Evolutionary conservation across 2,888 invertebrate genomes (phyloP), one percentile per base, ranked within the genome.

Genomic region (Sminthurides aquaticus): DNA sequence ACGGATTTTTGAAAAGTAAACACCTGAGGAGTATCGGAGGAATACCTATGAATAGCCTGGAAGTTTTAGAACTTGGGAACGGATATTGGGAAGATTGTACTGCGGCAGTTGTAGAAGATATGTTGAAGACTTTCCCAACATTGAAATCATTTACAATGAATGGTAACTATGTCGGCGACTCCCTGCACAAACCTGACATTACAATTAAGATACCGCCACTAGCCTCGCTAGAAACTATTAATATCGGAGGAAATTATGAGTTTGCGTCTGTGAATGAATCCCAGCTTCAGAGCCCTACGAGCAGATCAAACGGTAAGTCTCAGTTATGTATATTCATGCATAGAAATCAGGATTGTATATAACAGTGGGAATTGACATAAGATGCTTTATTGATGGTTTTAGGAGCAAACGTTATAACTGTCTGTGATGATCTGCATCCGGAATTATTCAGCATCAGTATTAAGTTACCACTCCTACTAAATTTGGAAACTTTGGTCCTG

Each of bases 11-110:
- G 20, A 49, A 25, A 20, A 34, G 57, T 22, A 25, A 20, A 1
- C 65, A 67, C 5, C 18, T 70, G 2, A 11, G 1, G 2, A 15
- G 48, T 15, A 1, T 71, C 1, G 1, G 61, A 5, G 20, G 61
- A 48, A 25, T 64, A 2, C 20, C 49, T n/a, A 11, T 22, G 1
- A n/a, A 49, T 8, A 29, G 48, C 2, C 49, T 70, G 1, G 55
- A 63, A 27, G 24, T 28, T 20, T 28, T 72, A 11, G 69, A 70
- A 24, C 18, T 72, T 8, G 72, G 72, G 2, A 69, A 70, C 26
- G 60, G 68, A 1, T 48, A 69, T 0, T 72, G 70, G 70, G 70
- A 69, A 29, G 69, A 72, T 59, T 60, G 69, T 11, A 59, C 65
- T 18, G 55, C 57, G 0, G 11, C n/a, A 0, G 63, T 62, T 1